Percentiles rank a stretch among this genome's conserved stretches.
Evolutionary conservation across 2,113 vertebrate genomes (phyloP).

Genomic region (Thymallus thymallus): DNA sequence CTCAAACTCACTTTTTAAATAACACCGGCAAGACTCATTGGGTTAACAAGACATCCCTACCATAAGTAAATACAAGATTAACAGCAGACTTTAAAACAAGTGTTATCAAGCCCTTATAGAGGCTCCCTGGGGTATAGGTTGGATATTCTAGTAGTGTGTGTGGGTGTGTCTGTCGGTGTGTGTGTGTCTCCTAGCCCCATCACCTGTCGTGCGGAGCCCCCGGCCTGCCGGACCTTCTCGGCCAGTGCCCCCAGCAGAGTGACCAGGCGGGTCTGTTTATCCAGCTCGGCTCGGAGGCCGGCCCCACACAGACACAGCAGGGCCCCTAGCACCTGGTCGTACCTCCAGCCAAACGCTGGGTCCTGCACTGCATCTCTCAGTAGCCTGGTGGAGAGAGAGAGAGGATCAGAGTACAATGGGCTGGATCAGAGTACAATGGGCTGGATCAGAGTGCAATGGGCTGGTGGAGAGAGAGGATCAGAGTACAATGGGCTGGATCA

Average conservation of each 20-base stretch:
- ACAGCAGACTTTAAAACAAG: too few relatives aligned
- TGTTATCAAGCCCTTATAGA: too few relatives aligned
- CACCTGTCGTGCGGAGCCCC: conserved; percentile 89
- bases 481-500: too few relatives aligned
- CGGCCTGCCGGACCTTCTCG: conserved; percentile 89
- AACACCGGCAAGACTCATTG: not conserved
- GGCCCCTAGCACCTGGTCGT: conserved; percentile 86
- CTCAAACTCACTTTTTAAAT: too few relatives aligned
- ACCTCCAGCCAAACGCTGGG: conserved; percentile 82
- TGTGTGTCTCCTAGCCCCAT: conserved; percentile 8
- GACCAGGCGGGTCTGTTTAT: conserved; percentile 88
- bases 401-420: not conserved
- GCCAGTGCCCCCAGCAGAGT: conserved; percentile 88
- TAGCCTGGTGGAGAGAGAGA: conserved; percentile 76
- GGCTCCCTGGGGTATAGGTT: too few relatives aligned
- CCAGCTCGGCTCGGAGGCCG: conserved; percentile 84
- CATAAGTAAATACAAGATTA: too few relatives aligned
- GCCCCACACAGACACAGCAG: conserved; percentile 88
- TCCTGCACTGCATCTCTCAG: conserved; percentile 93
- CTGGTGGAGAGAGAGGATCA: too few relatives aligned
- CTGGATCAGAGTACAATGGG: too few relatives aligned
- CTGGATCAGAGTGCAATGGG: too few relatives aligned
- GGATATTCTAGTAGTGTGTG: too few relatives aligned
- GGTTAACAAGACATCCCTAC: conserved; percentile 13
- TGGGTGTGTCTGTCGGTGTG: too few relatives aligned